Evolutionary conservation across 2,113 vertebrate species (phyloP), one percentile per base, ranked within the genome.

Genomic region (Chaetodon auriga): DNA sequence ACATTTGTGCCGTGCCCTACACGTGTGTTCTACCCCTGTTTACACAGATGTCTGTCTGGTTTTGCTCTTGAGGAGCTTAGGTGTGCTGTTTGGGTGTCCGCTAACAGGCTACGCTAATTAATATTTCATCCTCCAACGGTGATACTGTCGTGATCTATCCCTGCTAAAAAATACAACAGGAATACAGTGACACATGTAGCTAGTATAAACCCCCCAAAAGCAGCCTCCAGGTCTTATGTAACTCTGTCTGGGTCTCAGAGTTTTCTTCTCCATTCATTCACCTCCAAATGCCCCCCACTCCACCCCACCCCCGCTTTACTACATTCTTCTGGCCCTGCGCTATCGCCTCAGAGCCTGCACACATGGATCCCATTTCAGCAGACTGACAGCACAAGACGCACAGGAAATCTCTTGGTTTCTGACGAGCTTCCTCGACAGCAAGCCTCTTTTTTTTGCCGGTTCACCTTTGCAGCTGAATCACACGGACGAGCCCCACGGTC

Each of bases 41-140:
- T 48, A 4, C 48, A 62, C 58, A 79, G 2, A 45, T 46, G 75
- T 79, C 73, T 83, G 55, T 53, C 38, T 53, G 75, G 48, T 49
- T 57, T 76, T 72, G 66, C 62, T 72, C 70, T 72, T 23, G 54
- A 86, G 86, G 74, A 84, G 81, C 80, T 46, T 45, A 63, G 78
- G 72, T 85, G 72, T 85, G 90, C 69, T 78, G 76, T 83, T 83
- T 72, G 78, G 90, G 88, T 92, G 91, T 94, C 90, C 80, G 62
- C 73, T 94, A 88, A 92, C 92, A 81, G 81, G 58, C 83, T 78
- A 35, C 54, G n/a, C 81, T 87, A 61, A 83, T 95, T 73, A 93
- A 95, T 93, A 90, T 92, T 95, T 95, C 41, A 95, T 90, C 80
- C 38, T 63, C 83, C 35, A 61, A 16, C 19, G 15, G 72, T 69